These are phyloP conservation scores for Pocillopora damicornis DNA, from an alignment of 64 coral and sea anemone species.

Conservation along the genomic window DNA sequence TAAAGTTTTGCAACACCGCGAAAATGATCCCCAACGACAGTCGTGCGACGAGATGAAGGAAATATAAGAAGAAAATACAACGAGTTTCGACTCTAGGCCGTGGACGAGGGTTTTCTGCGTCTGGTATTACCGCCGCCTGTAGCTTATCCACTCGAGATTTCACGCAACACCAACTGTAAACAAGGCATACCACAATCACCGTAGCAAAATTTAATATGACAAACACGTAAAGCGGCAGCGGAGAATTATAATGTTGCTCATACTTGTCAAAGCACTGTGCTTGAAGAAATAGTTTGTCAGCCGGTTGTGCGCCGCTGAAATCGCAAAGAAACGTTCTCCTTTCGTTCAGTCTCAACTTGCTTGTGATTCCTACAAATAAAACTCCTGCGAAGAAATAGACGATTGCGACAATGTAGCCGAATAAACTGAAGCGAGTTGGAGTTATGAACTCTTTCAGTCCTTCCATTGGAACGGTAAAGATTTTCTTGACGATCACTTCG, in stretches of 20 bases:
- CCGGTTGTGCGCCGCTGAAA: not conserved
- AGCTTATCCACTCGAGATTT: slow-evolving; percentile 30
- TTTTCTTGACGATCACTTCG: not conserved
- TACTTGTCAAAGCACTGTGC: slow-evolving; percentile 45
- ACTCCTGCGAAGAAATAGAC: not conserved
- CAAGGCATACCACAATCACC: slow-evolving; percentile 6
- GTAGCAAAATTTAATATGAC: slow-evolving; percentile 1
- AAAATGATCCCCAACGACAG: slow-evolving; percentile 29
- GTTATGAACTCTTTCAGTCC: slow-evolving; percentile 27
- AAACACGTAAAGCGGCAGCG: slow-evolving; percentile 25
- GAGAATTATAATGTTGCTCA: slow-evolving; percentile 34
- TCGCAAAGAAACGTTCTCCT: slow-evolving; percentile 30
- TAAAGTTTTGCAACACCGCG: slow-evolving; percentile 14
- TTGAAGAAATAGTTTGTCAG: not conserved
- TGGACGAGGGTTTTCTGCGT: slow-evolving; percentile 41
- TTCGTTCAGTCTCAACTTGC: slow-evolving; percentile 18
- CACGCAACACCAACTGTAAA: slow-evolving; percentile 38
- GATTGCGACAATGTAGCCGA: slow-evolving; percentile 29
- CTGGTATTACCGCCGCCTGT: not conserved
- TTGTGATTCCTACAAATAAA: slow-evolving; percentile 13
- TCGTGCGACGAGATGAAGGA: slow-evolving; percentile 34
- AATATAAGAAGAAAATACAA: slow-evolving; percentile 23
- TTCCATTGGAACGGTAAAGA: not conserved
- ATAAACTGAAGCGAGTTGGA: slow-evolving; percentile 27
- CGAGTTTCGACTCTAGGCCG: slow-evolving; percentile 25